These are phyloP conservation scores for Drosophila antonietae DNA, from an alignment of 2,888 invertebrate species.

Conservation along the genomic window DNA sequence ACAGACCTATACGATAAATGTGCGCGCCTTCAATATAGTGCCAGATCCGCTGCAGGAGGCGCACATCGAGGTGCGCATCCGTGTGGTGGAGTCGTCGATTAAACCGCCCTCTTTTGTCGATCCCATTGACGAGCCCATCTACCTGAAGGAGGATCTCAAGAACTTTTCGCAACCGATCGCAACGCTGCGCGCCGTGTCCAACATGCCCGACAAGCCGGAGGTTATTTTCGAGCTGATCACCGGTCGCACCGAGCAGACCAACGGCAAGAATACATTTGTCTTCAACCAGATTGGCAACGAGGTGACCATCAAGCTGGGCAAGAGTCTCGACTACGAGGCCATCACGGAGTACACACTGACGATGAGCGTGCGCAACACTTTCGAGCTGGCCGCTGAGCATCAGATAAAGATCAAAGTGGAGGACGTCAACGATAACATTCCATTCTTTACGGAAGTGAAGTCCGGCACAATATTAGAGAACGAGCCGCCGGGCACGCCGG, in stretches of 20 bases:
- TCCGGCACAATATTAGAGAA: constrained; percentile 94
- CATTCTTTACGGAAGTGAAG: constrained; percentile 92
- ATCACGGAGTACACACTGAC: constrained; percentile 93
- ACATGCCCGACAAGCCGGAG: constrained; percentile 90
- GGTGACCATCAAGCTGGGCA: constrained; percentile 91
- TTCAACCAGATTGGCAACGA: constrained; percentile 88
- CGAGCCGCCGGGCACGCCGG: constrained; percentile 92
- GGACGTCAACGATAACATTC: constrained; percentile 96
- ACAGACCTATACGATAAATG: constrained; percentile 83
- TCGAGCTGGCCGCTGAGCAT: constrained; percentile 91
- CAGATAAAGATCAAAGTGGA: constrained; percentile 91
- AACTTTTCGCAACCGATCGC: constrained; percentile 90
- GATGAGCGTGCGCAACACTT: constrained; percentile 92
- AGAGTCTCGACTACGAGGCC: constrained; percentile 92
- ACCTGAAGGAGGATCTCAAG: constrained; percentile 90
- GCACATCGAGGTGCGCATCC: constrained; percentile 92
- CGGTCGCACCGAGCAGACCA: constrained; percentile 94
- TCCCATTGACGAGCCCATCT: constrained; percentile 85
- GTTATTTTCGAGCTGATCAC: constrained; percentile 92
- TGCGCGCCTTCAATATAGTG: constrained; percentile 83
- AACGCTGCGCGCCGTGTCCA: constrained; percentile 91
- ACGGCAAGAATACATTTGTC: constrained; percentile 91
- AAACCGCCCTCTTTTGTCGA: constrained; percentile 91
- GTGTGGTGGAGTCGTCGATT: constrained; percentile 94
- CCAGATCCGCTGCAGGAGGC: constrained; percentile 86